Percentiles rank a stretch among this genome's conserved stretches.
Evolutionary conservation across 2,113 vertebrate genomes (phyloP).

Genomic region (Lasiurus borealis): DNA sequence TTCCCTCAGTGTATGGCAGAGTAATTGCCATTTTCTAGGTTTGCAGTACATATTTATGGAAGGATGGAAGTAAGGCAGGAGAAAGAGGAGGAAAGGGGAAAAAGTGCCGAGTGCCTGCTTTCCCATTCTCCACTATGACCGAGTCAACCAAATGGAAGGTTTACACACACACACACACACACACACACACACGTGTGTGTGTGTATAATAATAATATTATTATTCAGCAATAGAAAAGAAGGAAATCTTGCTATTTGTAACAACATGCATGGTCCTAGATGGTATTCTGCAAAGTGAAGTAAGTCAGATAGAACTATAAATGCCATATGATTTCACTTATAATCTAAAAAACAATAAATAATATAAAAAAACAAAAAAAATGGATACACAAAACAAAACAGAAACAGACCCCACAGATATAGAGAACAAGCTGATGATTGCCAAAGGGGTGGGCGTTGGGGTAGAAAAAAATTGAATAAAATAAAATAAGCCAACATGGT

Average conservation of each 20-base stretch:
- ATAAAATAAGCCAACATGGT: not conserved
- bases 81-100: not conserved
- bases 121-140: not conserved
- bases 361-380: not conserved
- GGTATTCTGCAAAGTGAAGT: not conserved
- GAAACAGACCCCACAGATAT: not conserved
- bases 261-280: not conserved
- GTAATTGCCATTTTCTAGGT: conserved; percentile 7
- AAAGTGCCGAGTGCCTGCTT: not conserved
- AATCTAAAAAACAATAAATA: not conserved
- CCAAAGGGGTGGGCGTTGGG: not conserved
- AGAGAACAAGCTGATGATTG: not conserved
- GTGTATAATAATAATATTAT: not conserved
- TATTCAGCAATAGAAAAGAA: not conserved
- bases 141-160: not conserved
- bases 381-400: not conserved
- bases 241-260: not conserved
- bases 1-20: not conserved
- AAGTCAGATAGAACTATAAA: not conserved
- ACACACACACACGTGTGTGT: too few relatives aligned
- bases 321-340: not conserved
- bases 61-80: not conserved
- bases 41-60: not conserved
- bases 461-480: not conserved
- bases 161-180: not conserved